These are phyloP conservation scores for Dendrolimus pini DNA, from an alignment of 2,888 invertebrate species.

Conservation along the genomic window DNA sequence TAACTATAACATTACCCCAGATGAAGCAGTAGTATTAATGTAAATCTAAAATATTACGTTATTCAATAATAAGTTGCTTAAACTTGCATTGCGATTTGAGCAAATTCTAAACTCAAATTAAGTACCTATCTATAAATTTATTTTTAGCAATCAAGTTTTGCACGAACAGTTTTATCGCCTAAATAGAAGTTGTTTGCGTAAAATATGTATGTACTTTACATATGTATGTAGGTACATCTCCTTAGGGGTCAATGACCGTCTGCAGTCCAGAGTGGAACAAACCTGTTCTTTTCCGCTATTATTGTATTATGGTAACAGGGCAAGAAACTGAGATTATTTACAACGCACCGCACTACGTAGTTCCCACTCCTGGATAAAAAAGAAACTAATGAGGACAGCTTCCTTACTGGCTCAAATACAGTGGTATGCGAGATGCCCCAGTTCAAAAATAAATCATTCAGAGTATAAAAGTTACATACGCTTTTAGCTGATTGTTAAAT, in stretches of 20 bases:
- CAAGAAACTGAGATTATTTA: constrained; percentile 4
- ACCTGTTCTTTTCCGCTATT: constrained; percentile 21
- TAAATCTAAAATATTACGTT: too few species aligned
- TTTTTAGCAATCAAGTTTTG: constrained; percentile 4
- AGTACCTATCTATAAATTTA: background rate
- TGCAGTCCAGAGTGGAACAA: constrained; percentile 13
- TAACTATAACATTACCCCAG: too few species aligned
- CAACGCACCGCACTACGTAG: background rate
- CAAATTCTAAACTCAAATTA: background rate
- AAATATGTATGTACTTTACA: constrained; percentile 20
- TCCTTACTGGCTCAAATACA: background rate
- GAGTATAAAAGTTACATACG: constrained; percentile 5
- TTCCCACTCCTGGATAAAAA: constrained; percentile 4
- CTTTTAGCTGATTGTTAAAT: constrained; percentile 1
- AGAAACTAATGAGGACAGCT: constrained; percentile 4
- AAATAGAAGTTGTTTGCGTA: constrained; percentile 22
- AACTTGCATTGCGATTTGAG: too few species aligned
- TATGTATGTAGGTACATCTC: constrained; percentile 21
- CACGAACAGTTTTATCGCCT: constrained; percentile 13
- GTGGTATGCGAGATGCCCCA: constrained; percentile 2
- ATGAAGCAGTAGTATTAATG: too few species aligned
- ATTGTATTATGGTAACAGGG: constrained; percentile 23
- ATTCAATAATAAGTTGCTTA: too few species aligned
- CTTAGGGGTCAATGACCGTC: constrained; percentile 36
- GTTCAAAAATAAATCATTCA: constrained; percentile 10